These are phyloP conservation scores for Cylas formicarius DNA, from an alignment of 1,140 invertebrate species.

Conservation along the genomic window DNA sequence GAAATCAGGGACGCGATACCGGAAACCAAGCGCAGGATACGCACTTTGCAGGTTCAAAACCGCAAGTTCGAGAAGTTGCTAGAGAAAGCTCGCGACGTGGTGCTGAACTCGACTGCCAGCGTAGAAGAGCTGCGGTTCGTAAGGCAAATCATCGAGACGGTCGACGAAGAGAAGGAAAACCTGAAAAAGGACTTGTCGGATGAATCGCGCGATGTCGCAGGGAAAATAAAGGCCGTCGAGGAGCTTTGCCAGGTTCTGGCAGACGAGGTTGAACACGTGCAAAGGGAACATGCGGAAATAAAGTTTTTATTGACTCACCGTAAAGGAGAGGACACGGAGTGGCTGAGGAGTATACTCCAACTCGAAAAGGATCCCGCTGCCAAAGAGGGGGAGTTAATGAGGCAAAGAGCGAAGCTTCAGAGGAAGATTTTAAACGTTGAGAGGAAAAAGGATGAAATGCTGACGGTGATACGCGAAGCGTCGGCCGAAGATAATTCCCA, in stretches of 20 bases:
- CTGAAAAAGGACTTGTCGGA: conserved; percentile 17
- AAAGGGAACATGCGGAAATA: conserved; percentile 21
- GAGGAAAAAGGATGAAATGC: conserved; percentile 22
- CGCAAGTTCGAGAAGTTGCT: conserved; percentile 17
- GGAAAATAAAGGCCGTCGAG: conserved; percentile 14
- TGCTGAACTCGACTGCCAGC: conserved; percentile 8
- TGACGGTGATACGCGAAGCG: conserved; percentile 18
- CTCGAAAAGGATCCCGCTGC: conserved; percentile 13
- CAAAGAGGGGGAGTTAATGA: conserved; percentile 4
- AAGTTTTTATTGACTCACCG: conserved; percentile 22
- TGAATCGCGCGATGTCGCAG: neutral
- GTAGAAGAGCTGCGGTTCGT: conserved; percentile 12
- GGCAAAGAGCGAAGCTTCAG: conserved; percentile 16
- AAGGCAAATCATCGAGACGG: conserved; percentile 13
- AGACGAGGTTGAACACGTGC: conserved; percentile 15
- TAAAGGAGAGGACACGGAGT: conserved; percentile 15
- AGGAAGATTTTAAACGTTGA: conserved; percentile 21
- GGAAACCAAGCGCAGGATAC: conserved; percentile 14
- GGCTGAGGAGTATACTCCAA: conserved; percentile 19
- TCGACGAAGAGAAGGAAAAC: conserved; percentile 18
- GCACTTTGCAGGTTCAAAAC: conserved; percentile 19
- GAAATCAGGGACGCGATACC: conserved; percentile 25
- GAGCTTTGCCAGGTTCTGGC: conserved; percentile 7
- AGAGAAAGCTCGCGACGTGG: conserved; percentile 17
- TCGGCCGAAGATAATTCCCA: conserved; percentile 6